These are phyloP conservation scores for Elysia crispata DNA, from an alignment of 2,888 invertebrate species.

Conservation along the genomic window DNA sequence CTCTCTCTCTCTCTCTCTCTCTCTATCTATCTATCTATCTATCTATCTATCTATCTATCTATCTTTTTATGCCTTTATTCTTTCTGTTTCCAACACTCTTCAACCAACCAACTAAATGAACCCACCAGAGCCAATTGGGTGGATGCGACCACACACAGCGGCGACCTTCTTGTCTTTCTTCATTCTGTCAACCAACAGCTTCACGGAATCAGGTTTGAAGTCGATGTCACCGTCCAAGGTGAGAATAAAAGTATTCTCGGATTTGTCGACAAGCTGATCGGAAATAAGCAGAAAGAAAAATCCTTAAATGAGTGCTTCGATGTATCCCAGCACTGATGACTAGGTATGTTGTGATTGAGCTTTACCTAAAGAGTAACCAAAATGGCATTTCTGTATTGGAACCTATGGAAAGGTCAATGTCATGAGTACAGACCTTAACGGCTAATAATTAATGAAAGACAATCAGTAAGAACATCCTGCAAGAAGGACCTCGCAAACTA, in stretches of 20 bases:
- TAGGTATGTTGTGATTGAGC: background rate
- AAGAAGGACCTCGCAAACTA: too few species aligned
- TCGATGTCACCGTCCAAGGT: conserved; percentile 99
- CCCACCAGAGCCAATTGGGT: conserved; percentile 89
- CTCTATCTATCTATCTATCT: too few species aligned
- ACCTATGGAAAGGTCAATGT: too few species aligned
- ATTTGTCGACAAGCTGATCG: conserved; percentile 75
- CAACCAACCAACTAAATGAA: background rate
- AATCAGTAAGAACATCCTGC: too few species aligned
- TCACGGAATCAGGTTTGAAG: conserved; percentile 93
- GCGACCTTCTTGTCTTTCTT: conserved; percentile 98
- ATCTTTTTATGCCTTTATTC: background rate
- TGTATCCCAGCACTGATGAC: background rate
- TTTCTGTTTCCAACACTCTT: background rate
- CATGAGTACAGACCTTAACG: too few species aligned
- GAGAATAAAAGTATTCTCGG: conserved; percentile 94
- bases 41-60: too few species aligned
- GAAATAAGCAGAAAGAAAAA: background rate
- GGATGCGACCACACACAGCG: conserved; percentile 98
- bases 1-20: too few species aligned
- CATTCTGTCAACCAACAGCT: conserved; percentile 97
- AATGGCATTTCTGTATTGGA: too few species aligned
- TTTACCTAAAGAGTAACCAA: too few species aligned
- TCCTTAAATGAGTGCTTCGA: background rate
- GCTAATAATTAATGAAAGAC: too few species aligned